Conservation (phyloP, 64 coral and sea anemone species). For the Stichodactyla mertensii region DNA sequence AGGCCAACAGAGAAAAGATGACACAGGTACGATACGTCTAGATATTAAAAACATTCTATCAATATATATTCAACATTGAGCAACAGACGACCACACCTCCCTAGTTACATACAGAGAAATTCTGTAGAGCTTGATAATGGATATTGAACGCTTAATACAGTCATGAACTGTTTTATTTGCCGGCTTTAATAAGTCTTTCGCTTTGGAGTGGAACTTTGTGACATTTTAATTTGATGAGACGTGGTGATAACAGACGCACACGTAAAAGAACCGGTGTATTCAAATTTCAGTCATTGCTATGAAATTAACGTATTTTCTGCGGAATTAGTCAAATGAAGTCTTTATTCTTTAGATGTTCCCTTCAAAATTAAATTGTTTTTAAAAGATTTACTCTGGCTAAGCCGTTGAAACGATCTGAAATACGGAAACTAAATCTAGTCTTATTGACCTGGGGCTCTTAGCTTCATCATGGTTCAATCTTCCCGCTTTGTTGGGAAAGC, state of each 20-base stretch:
- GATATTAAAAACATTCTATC: background rate
- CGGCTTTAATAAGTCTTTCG: background rate
- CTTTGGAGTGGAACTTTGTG: background rate
- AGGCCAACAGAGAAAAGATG: constrained; percentile 78
- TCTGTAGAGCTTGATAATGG: background rate
- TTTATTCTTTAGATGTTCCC: background rate
- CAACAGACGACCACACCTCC: constrained; percentile 12
- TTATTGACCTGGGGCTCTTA: background rate
- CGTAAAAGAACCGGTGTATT: background rate
- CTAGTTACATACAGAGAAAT: background rate
- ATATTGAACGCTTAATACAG: background rate
- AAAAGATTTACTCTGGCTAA: background rate
- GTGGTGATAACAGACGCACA: background rate
- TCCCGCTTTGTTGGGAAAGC: background rate
- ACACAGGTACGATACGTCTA: constrained; percentile 39
- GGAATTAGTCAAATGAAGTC: background rate
- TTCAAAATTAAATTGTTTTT: background rate
- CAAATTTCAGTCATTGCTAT: background rate
- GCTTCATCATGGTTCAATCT: background rate
- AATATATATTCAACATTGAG: background rate
- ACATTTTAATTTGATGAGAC: background rate
- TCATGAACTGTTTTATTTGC: background rate
- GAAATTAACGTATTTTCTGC: background rate
- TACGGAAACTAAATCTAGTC: constrained; percentile 9
- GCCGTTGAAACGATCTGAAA: constrained; percentile 1